Conservation (phyloP, 1,140 invertebrate species). For the Eurosta solidaginis region DNA sequence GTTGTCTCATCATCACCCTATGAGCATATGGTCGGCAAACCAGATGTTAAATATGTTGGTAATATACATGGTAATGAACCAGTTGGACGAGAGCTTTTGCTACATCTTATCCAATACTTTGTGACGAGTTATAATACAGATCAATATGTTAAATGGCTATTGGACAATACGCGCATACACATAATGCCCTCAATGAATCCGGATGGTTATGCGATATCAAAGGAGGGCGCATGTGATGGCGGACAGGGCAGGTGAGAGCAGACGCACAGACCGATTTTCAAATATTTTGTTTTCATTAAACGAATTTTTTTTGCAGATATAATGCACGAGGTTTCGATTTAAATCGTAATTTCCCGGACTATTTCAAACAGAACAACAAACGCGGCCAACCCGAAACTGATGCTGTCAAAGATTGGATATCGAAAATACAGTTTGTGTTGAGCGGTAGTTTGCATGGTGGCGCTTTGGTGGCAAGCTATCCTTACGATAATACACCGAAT, state of each 20-base stretch:
- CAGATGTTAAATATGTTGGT: slow-evolving; percentile 89
- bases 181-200: slow-evolving; percentile 93
- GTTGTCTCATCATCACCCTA: slow-evolving; percentile 87
- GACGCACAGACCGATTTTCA: background rate
- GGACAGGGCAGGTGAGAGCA: slow-evolving; percentile 74
- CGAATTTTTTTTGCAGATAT: slow-evolving; percentile 64
- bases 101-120: slow-evolving; percentile 86
- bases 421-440: slow-evolving; percentile 88
- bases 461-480: slow-evolving; percentile 89
- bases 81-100: slow-evolving; percentile 83
- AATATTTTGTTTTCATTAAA: background rate
- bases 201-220: slow-evolving; percentile 85
- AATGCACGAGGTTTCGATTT: slow-evolving; percentile 87
- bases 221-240: slow-evolving; percentile 85
- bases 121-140: slow-evolving; percentile 81
- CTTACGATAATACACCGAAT: slow-evolving; percentile 89
- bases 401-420: slow-evolving; percentile 92
- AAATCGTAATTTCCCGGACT: slow-evolving; percentile 92
- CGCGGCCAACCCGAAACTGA: slow-evolving; percentile 89
- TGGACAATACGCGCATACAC: slow-evolving; percentile 90
- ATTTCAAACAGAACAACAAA: slow-evolving; percentile 87
- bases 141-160: slow-evolving; percentile 79
- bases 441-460: slow-evolving; percentile 91
- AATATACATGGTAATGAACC: slow-evolving; percentile 93
- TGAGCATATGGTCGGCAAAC: slow-evolving; percentile 89